phyloP scores from a whole-genome alignment of 2,113 vertebrate genomes.

The Coracopsis vasa region DNA sequence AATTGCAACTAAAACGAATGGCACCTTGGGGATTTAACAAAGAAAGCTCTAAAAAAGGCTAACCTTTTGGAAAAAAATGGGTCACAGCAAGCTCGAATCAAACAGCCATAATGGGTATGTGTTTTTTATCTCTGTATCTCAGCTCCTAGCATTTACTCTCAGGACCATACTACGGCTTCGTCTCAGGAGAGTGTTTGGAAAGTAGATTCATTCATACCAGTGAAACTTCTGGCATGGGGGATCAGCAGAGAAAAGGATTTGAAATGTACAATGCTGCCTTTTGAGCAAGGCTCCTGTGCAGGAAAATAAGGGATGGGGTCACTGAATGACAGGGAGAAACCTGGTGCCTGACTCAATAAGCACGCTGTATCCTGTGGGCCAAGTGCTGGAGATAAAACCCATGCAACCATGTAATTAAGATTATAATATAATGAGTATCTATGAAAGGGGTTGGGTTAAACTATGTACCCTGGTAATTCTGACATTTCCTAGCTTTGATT shows the following conservation, averaged over 20 bases:
- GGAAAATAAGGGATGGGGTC: background rate
- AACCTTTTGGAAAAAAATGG: background rate
- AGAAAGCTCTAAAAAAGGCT: background rate
- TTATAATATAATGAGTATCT: background rate
- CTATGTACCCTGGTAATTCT: background rate
- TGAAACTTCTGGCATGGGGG: background rate
- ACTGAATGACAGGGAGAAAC: background rate
- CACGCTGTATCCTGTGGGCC: background rate
- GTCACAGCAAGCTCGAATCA: background rate
- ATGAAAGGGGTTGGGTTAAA: background rate
- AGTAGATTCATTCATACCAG: background rate
- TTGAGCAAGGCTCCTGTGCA: background rate
- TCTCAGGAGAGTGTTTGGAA: constrained; percentile 1
- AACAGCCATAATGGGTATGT: background rate
- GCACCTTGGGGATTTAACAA: background rate
- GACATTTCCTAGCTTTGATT: background rate
- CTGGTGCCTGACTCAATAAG: background rate
- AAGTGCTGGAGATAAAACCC: background rate
- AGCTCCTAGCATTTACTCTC: background rate
- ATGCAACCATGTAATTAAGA: background rate
- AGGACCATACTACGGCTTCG: background rate
- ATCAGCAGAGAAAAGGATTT: background rate
- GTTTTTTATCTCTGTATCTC: background rate
- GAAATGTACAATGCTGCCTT: background rate
- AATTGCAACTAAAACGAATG: background rate